phyloP scores from a whole-genome alignment of 1,140 invertebrate genomes.

The Pseudomyrmex concolor region DNA sequence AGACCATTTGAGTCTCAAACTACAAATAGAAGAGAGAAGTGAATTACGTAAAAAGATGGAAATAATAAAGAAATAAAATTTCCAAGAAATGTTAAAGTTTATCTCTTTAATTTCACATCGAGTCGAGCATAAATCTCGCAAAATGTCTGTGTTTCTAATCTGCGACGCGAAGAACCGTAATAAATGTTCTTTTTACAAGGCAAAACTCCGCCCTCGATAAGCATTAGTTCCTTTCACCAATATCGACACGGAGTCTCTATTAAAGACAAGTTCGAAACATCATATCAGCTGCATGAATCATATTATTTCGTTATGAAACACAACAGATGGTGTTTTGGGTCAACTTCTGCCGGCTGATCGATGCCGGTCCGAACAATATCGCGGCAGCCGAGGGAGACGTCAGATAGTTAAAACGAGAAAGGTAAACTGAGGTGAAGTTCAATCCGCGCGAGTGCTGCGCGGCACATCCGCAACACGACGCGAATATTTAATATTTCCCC shows the following conservation, averaged over 20 bases:
- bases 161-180: constrained; percentile 46
- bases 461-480: constrained; percentile 44
- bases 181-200: constrained; percentile 48
- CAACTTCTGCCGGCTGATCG: constrained; percentile 52
- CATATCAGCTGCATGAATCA: constrained; percentile 44
- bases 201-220: constrained; percentile 7
- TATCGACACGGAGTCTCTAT: constrained; percentile 27
- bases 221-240: constrained; percentile 25
- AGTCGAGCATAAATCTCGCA: constrained; percentile 64
- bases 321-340: constrained; percentile 46
- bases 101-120: constrained; percentile 54
- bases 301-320: constrained; percentile 61
- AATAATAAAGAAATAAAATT: constrained; percentile 3
- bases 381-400: constrained; percentile 27
- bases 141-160: constrained; percentile 64
- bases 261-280: constrained; percentile 51
- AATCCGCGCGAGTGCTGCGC: constrained; percentile 21
- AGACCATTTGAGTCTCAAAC: neutral
- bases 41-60: too few species aligned
- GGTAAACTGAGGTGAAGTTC: constrained; percentile 29
- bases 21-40: neutral
- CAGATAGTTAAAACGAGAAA: constrained; percentile 21
- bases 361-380: constrained; percentile 45
- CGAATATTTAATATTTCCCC: constrained; percentile 77
- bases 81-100: constrained; percentile 62